A percentile compares a stretch with the other conserved stretches of the same genome.
phyloP scores from a whole-genome alignment of 1,140 invertebrate species.

The Pogonus chalceus region DNA sequence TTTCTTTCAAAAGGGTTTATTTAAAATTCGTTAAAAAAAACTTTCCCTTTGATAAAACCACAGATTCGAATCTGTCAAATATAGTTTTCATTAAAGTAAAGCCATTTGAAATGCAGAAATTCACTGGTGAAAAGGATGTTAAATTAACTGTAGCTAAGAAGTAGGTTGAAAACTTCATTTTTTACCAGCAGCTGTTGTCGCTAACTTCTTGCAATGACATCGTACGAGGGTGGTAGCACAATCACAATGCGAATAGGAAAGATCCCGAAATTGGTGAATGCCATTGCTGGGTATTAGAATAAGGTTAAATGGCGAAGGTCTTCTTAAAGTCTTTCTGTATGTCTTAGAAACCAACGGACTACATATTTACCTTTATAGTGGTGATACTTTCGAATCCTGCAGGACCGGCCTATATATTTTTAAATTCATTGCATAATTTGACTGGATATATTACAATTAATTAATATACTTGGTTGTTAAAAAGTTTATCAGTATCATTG shows the following conservation, averaged over 20 bases:
- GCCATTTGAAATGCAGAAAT: neutral
- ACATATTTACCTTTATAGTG: too few species aligned
- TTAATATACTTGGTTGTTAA: too few species aligned
- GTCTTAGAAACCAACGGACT: too few species aligned
- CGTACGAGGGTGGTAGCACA: slow-evolving; percentile 34
- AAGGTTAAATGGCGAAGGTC: slow-evolving; percentile 20
- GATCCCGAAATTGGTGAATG: slow-evolving; percentile 21
- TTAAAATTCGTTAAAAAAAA: slow-evolving; percentile 2
- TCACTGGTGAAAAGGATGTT: slow-evolving; percentile 15
- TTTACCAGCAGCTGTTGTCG: slow-evolving; percentile 30
- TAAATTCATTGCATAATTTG: too few species aligned
- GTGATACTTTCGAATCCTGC: too few species aligned
- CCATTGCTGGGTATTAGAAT: slow-evolving; percentile 28
- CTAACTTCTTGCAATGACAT: slow-evolving; percentile 28
- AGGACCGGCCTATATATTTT: too few species aligned
- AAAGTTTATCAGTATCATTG: too few species aligned
- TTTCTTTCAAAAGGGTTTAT: too few species aligned
- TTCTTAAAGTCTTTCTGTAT: neutral
- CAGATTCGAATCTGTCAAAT: neutral
- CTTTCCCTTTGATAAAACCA: neutral
- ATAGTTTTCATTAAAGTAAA: neutral
- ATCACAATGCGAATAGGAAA: slow-evolving; percentile 28
- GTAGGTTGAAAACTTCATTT: slow-evolving; percentile 36
- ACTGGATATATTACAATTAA: too few species aligned
- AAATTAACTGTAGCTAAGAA: slow-evolving; percentile 35